Percentiles rank a stretch among this genome's conserved stretches.
phyloP scores from a whole-genome alignment of 2,888 invertebrate species.

The Pristionchus japonicus region DNA sequence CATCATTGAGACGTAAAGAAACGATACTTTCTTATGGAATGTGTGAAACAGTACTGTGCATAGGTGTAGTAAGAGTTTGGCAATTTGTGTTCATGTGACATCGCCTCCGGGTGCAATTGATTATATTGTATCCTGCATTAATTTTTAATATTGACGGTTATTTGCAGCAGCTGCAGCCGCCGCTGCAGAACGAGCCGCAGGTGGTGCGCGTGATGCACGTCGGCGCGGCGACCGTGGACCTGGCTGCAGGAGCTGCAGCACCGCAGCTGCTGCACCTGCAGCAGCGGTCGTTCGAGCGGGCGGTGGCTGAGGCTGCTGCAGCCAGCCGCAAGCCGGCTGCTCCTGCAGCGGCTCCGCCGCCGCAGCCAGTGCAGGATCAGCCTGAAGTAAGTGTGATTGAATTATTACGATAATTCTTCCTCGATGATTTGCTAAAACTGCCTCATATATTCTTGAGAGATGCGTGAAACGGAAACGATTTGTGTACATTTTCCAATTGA shows the following conservation, averaged over 20 bases:
- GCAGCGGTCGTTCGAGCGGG: background rate
- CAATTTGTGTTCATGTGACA: no score
- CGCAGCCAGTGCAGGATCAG: background rate
- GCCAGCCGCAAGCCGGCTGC: background rate
- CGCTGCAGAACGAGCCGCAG: background rate
- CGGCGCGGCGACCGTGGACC: background rate
- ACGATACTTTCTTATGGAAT: no score
- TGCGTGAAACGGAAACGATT: background rate
- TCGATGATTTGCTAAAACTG: background rate
- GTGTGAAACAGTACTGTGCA: no score
- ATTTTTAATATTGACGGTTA: no score
- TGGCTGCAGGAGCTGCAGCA: background rate
- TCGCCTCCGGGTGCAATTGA: no score
- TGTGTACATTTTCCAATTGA: background rate
- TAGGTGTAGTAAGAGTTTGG: no score
- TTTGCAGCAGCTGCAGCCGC: background rate
- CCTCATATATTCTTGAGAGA: background rate
- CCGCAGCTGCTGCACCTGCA: background rate
- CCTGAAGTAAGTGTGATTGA: background rate
- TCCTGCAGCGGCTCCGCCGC: background rate
- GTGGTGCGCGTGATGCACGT: conserved; percentile 17
- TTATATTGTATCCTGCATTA: no score
- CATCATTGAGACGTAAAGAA: no score
- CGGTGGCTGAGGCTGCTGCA: background rate
- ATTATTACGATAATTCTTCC: background rate